These are phyloP conservation scores for Pyrrhia umbra DNA, from an alignment of 2,888 invertebrate genomes.

Conservation along the genomic window DNA sequence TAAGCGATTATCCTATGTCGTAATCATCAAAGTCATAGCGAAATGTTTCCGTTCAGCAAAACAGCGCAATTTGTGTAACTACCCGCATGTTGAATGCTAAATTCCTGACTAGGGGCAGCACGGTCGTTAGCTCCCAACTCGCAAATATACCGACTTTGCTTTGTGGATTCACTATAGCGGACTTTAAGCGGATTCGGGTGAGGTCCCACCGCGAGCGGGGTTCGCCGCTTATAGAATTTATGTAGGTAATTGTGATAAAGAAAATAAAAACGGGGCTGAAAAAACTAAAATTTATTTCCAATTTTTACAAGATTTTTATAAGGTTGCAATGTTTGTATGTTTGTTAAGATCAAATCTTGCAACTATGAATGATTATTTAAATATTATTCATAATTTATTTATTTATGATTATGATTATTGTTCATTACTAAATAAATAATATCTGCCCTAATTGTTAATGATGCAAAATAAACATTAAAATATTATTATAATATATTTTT, in stretches of 20 bases:
- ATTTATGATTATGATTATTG: too few species aligned
- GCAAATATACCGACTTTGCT: constrained; percentile 39
- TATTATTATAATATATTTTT: too few species aligned
- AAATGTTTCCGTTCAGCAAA: constrained; percentile 33
- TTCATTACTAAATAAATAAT: too few species aligned
- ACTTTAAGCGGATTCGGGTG: constrained; percentile 31
- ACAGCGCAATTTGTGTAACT: constrained; percentile 53
- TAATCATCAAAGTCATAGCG: constrained; percentile 2
- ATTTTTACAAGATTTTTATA: too few species aligned
- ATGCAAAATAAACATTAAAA: too few species aligned
- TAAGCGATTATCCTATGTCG: background rate
- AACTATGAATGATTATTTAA: too few species aligned
- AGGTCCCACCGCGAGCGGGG: background rate
- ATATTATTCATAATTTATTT: too few species aligned
- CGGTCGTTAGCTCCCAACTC: constrained; percentile 42
- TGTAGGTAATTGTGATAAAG: background rate
- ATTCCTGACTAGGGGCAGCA: constrained; percentile 38
- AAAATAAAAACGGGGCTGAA: background rate
- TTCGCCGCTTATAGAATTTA: background rate
- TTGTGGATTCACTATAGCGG: constrained; percentile 36
- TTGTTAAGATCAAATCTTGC: too few species aligned
- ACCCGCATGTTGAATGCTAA: constrained; percentile 50
- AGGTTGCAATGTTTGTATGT: too few species aligned
- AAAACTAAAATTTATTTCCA: too few species aligned
- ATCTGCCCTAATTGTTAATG: too few species aligned